These are phyloP conservation scores for Neogobius melanostomus DNA, from an alignment of 2,113 vertebrate species.

Conservation along the genomic window DNA sequence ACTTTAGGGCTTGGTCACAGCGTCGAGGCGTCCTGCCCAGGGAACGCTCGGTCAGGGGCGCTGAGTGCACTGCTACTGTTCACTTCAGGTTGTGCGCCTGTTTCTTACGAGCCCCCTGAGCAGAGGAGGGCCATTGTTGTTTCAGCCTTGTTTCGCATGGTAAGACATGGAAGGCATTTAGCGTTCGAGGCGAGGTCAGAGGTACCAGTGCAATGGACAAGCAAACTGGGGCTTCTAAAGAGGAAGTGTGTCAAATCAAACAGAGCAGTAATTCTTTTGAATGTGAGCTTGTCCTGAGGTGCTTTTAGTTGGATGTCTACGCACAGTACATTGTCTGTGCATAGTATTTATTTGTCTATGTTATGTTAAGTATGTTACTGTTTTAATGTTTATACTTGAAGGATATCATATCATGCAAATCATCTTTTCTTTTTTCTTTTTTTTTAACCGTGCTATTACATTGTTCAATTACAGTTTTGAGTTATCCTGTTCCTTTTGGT, in stretches of 20 bases:
- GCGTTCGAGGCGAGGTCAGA: constrained; percentile 54
- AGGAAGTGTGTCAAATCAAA: constrained; percentile 16
- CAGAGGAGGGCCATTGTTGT: constrained; percentile 61
- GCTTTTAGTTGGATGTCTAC: neutral
- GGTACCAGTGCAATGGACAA: constrained; percentile 56
- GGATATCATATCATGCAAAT: too few species aligned
- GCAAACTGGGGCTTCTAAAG: constrained; percentile 20
- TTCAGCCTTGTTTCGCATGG: constrained; percentile 68
- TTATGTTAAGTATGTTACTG: too few species aligned
- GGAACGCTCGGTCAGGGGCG: constrained; percentile 65
- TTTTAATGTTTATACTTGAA: too few species aligned
- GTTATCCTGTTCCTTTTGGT: too few species aligned
- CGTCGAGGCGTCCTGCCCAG: constrained; percentile 58
- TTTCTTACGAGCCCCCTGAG: constrained; percentile 61
- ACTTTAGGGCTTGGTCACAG: constrained; percentile 73
- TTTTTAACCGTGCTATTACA: too few species aligned
- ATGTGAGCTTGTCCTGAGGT: constrained; percentile 2
- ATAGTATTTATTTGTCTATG: too few species aligned
- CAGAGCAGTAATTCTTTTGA: neutral
- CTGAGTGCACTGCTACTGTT: constrained; percentile 72
- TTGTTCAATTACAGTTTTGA: too few species aligned
- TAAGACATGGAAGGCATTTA: constrained; percentile 69
- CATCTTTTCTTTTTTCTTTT: too few species aligned
- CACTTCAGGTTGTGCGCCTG: constrained; percentile 65
- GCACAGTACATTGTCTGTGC: too few species aligned